These are phyloP conservation scores for Zaprionus davidi DNA, from an alignment of 1,140 invertebrate species.

Conservation along the genomic window DNA sequence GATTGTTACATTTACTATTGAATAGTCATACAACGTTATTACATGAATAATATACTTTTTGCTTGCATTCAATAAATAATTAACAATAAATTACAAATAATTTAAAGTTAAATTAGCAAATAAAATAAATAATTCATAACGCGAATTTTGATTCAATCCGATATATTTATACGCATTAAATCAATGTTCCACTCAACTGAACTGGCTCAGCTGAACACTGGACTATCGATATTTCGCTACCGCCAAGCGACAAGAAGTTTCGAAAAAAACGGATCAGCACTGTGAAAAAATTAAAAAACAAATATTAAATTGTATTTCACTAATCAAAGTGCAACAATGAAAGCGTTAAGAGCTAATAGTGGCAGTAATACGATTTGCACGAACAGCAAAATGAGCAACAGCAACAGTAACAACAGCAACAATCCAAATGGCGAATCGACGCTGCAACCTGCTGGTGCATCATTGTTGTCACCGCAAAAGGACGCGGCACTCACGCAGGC, in stretches of 20 bases:
- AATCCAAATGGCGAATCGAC: conserved; percentile 55
- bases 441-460: conserved; percentile 2
- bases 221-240: conserved; percentile 18
- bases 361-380: conserved; percentile 26
- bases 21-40: too few species aligned
- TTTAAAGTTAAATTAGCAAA: too few species aligned
- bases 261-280: conserved; percentile 40
- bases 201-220: conserved; percentile 25
- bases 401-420: conserved; percentile 9
- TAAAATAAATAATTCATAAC: too few species aligned
- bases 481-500: conserved; percentile 62
- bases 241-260: conserved; percentile 34
- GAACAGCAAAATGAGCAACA: conserved; percentile 23
- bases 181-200: not conserved
- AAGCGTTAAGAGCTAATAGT: conserved; percentile 24
- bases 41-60: too few species aligned
- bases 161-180: too few species aligned
- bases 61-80: too few species aligned
- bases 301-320: not conserved
- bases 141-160: too few species aligned
- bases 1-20: too few species aligned
- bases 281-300: not conserved
- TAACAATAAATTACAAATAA: too few species aligned
- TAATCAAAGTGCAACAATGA: conserved; percentile 5
- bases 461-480: conserved; percentile 19